phyloP scores from a whole-genome alignment of 2,113 vertebrate genomes.

The Saguinus imperator region DNA sequence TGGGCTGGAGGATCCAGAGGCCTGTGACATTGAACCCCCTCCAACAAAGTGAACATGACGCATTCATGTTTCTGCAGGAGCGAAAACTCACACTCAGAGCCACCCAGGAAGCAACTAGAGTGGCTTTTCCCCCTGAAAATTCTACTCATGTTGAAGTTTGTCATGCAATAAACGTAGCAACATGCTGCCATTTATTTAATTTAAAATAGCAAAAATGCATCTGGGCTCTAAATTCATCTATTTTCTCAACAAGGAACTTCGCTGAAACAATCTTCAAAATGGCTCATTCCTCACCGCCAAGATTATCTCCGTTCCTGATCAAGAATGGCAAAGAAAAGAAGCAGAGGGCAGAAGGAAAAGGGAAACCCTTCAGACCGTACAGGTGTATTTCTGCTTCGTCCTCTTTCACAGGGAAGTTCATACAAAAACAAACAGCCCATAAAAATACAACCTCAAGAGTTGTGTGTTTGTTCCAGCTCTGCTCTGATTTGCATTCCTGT shows the following conservation, averaged over 20 bases:
- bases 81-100: background rate
- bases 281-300: background rate
- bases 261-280: background rate
- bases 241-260: background rate
- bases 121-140: background rate
- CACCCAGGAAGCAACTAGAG: background rate
- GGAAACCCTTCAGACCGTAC: background rate
- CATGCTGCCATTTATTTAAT: background rate
- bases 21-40: background rate
- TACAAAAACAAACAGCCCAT: background rate
- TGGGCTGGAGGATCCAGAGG: background rate
- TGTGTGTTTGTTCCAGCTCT: background rate
- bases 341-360: background rate
- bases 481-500: accelerated
- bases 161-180: too few relatives aligned
- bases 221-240: background rate
- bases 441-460: background rate
- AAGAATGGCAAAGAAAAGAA: background rate
- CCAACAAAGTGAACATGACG: background rate
- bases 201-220: background rate
- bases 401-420: background rate
- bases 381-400: background rate
- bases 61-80: background rate
- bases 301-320: background rate
- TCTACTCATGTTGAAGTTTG: background rate